These are phyloP conservation scores for Loxodonta africana DNA, from an alignment of 2,113 vertebrate species.

Conservation along the genomic window DNA sequence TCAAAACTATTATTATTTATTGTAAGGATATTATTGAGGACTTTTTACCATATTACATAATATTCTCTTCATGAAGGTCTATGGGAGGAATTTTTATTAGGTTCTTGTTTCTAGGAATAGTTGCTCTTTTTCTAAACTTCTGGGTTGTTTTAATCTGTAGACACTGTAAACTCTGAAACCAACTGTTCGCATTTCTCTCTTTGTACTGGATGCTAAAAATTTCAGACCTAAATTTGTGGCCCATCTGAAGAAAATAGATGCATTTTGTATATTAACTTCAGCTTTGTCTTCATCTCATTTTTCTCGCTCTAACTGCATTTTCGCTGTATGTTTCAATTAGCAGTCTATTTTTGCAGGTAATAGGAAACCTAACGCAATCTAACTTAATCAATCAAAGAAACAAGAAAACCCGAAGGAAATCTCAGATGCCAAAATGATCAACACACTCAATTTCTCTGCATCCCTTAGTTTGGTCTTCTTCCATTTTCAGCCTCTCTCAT, in stretches of 20 bases:
- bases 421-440: background rate
- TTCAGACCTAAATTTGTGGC: background rate
- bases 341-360: background rate
- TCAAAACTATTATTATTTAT: background rate
- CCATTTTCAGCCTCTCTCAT: background rate
- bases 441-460: background rate
- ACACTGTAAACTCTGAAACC: background rate
- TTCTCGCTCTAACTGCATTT: background rate
- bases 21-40: background rate
- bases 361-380: background rate
- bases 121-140: background rate
- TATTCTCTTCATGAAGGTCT: background rate
- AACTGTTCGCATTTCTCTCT: background rate
- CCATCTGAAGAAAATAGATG: background rate
- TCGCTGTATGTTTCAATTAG: background rate
- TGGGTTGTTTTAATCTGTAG: background rate
- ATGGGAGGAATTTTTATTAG: background rate
- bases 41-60: background rate
- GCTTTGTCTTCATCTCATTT: background rate
- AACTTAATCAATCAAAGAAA: background rate
- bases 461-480: background rate
- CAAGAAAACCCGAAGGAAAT: background rate
- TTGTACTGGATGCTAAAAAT: constrained; percentile 9
- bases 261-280: background rate
- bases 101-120: background rate